Evolutionary conservation across 2,113 vertebrate genomes (phyloP), one percentile per base, ranked within the genome.

Genomic region (Sprattus sprattus): DNA sequence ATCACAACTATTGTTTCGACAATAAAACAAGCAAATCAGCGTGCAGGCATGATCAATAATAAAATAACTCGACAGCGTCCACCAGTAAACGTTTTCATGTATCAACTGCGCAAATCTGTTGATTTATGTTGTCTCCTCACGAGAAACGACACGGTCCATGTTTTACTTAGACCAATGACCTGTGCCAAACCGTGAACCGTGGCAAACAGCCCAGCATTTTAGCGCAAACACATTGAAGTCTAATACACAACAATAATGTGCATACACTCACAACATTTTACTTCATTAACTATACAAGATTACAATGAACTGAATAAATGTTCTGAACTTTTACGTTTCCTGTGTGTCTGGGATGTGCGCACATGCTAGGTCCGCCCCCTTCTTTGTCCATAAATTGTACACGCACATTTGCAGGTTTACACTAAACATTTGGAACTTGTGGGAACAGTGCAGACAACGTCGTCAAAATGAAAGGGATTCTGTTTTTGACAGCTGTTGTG

Each of bases 391-490:
- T 91, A 89, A 81, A 87, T 83, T 86, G 3, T 18, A 44, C 6
- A 80, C 44, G 47, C 84, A 71, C 82, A 91, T 82, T 90, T 93
- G 92, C 88, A 45, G 84, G 91, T 92, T 84, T 25, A 7, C 54
- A 82, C 39, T 46, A 85, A 13, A 75, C 46, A 18, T 84, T 16
- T 9, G 67, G 64, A 82, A 8, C 80, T 84, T 64, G 6, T 75
- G 50, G 0, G 39, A 54, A 64, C 3, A 6, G 39, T 28, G 11
- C 3, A 4, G 39, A 50, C 0, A 81, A n/a, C 82, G 46, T 67
- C 39, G 28, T 87, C 90, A 86, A 57, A 82, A 95, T 95, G 95
- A 95, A 86, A 46, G 10, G 20, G 45, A 60, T 2, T 28, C 20
- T 87, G 0, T 1, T 93, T 83, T 9, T 94, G 0, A 16, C 87